These are phyloP conservation scores for Lasioglossum pauxillum DNA, from an alignment of 2,888 invertebrate species.

Conservation along the genomic window DNA sequence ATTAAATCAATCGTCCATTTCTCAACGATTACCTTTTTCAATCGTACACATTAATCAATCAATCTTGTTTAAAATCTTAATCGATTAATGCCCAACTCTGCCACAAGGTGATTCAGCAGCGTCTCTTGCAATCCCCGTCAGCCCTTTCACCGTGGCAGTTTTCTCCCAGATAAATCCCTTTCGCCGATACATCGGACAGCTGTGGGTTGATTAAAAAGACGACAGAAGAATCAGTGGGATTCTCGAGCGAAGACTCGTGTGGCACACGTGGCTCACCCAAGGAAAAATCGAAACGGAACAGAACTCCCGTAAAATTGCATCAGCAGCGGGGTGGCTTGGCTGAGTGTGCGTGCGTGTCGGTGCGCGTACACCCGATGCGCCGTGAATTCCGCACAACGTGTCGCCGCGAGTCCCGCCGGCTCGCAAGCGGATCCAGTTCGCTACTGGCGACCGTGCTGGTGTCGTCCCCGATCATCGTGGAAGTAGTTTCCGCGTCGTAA, in stretches of 20 bases:
- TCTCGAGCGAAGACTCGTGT: background rate
- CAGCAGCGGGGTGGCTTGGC: slow-evolving; percentile 4
- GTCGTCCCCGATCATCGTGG: slow-evolving; percentile 21
- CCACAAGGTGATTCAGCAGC: background rate
- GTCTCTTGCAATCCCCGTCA: background rate
- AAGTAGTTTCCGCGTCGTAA: background rate
- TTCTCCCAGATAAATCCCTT: background rate
- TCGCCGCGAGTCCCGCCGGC: slow-evolving; percentile 45
- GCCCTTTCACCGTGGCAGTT: background rate
- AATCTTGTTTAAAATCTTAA: too few relatives aligned
- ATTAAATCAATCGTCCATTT: too few relatives aligned
- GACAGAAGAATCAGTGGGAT: background rate
- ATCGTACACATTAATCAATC: too few relatives aligned
- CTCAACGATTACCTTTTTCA: too few relatives aligned
- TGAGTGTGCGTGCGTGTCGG: background rate
- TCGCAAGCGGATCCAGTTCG: slow-evolving; percentile 68
- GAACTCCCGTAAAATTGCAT: slow-evolving; percentile 40
- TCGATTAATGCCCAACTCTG: too few relatives aligned
- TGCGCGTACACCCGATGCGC: slow-evolving; percentile 64
- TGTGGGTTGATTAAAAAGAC: background rate
- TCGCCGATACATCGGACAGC: background rate
- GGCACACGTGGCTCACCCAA: background rate
- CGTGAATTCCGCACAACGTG: slow-evolving; percentile 66
- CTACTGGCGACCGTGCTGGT: slow-evolving; percentile 66
- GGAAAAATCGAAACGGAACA: slow-evolving; percentile 5